Evolutionary conservation across 2,888 invertebrate species (phyloP).

Genomic region (Sylvicola fuscatus): DNA sequence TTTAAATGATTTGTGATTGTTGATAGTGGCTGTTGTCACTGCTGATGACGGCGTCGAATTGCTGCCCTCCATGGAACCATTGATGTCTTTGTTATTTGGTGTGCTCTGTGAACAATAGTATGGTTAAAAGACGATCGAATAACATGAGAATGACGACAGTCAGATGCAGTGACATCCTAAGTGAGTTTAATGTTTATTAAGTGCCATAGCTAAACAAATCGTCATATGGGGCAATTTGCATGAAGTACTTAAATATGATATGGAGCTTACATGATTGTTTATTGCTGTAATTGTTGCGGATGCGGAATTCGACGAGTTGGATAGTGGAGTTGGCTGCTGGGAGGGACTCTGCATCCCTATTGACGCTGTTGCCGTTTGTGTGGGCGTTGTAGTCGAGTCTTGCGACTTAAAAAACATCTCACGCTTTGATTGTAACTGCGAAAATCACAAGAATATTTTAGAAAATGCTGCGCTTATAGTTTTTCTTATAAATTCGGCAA

Average conservation of each 20-base stretch:
- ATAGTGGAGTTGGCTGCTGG: constrained; percentile 30
- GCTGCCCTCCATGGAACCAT: no score
- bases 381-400: constrained; percentile 3
- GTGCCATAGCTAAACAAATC: neutral
- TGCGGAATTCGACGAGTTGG: constrained; percentile 13
- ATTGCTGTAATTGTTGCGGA: constrained; percentile 26
- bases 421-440: constrained; percentile 61
- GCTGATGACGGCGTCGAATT: constrained; percentile 3
- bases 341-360: constrained; percentile 32
- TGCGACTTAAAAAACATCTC: constrained; percentile 71
- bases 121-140: no score
- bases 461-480: no score
- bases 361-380: neutral
- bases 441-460: neutral
- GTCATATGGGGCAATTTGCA: no score
- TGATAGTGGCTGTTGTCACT: no score
- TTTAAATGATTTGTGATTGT: no score
- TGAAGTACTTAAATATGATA: neutral
- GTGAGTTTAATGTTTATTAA: neutral
- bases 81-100: no score
- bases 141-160: no score
- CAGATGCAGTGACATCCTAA: no score
- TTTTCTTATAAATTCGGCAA: constrained; percentile 1
- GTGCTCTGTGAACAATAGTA: no score
- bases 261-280: constrained; percentile 11